Conservation (phyloP, 2,797 vertebrate genomes). For the Thamnophis elegans region DNA sequence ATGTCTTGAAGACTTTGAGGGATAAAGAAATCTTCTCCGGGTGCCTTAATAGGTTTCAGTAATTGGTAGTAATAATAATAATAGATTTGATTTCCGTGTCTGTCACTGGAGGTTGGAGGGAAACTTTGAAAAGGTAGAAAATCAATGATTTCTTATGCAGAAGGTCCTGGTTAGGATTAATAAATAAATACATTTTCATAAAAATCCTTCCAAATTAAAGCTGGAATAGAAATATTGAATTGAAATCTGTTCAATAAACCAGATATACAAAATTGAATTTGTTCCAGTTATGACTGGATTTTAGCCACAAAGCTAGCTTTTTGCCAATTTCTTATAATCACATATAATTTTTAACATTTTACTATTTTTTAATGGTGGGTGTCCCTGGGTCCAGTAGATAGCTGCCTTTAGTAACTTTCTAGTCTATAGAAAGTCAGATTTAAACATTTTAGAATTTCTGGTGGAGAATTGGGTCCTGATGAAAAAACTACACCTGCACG, state of each 20-base stretch:
- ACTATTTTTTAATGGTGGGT: not conserved
- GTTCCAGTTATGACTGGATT: not conserved
- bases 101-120: not conserved
- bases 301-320: not conserved
- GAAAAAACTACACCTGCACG: not conserved
- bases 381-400: not conserved
- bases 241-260: not conserved
- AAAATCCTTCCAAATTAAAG: not conserved
- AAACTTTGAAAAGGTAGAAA: not conserved
- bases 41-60: not conserved
- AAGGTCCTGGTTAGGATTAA: not conserved
- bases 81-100: not conserved
- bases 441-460: not conserved
- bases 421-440: not conserved
- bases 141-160: not conserved
- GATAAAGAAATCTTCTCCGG: not conserved
- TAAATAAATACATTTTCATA: not conserved
- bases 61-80: not conserved
- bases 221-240: not conserved
- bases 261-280: not conserved
- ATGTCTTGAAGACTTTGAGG: not conserved
- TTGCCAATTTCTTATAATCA: not conserved
- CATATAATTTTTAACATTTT: not conserved
- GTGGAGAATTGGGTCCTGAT: not conserved
- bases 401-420: not conserved